Evolutionary conservation across 2,113 vertebrate genomes (phyloP).

Genomic region (Onychostoma macrolepis): DNA sequence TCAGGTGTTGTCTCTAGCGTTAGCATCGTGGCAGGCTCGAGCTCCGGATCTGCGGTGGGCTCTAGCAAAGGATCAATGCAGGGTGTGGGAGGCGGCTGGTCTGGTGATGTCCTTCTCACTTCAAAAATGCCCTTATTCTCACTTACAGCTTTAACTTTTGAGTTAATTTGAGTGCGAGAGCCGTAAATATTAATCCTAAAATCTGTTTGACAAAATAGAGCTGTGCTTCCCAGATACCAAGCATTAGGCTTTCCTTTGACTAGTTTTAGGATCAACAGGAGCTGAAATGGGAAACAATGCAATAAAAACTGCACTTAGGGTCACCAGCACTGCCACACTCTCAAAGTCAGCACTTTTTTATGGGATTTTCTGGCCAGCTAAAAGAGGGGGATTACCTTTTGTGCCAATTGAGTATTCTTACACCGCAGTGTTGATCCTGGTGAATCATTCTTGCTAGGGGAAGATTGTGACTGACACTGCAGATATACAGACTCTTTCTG

Average conservation of each 20-base stretch:
- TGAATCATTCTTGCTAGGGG: slow-evolving; percentile 7
- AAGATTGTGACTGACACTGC: slow-evolving; percentile 41
- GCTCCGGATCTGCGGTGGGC: too few relatives aligned
- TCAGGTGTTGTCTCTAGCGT: too few relatives aligned
- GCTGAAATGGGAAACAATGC: slow-evolving; percentile 11
- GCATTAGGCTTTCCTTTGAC: not conserved
- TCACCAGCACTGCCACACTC: not conserved
- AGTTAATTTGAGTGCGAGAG: not conserved
- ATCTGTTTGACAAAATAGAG: not conserved
- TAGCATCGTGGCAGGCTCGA: too few relatives aligned
- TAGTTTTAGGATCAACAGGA: slow-evolving; percentile 3
- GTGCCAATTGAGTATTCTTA: slow-evolving; percentile 16
- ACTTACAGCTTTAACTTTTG: not conserved
- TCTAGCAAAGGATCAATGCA: too few relatives aligned
- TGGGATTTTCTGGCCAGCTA: slow-evolving; percentile 38
- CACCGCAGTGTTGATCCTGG: slow-evolving; percentile 41
- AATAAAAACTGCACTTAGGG: not conserved
- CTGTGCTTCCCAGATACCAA: not conserved
- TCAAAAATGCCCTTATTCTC: not conserved
- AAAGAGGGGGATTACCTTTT: slow-evolving; percentile 37
- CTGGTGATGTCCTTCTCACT: not conserved
- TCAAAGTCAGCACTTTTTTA: slow-evolving; percentile 31
- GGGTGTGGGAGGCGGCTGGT: too few relatives aligned
- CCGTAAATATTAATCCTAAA: not conserved
- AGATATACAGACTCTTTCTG: slow-evolving; percentile 21